Conservation (phyloP, 2,888 invertebrate species). For the Melipona beecheii region DNA sequence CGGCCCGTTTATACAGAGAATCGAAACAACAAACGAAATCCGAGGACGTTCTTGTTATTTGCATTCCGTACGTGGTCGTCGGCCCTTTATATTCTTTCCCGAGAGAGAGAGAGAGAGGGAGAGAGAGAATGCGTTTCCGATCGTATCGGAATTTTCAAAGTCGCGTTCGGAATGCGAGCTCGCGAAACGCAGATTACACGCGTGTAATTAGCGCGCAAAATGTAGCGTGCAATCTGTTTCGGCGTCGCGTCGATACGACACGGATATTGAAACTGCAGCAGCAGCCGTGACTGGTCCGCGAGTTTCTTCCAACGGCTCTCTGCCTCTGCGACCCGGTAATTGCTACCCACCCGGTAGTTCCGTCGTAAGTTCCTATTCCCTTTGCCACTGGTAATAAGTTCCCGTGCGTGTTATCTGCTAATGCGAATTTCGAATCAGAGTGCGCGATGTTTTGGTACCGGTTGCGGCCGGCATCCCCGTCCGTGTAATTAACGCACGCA, state of each 20-base stretch:
- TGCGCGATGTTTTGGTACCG: not conserved
- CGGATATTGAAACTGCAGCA: slow-evolving; percentile 19
- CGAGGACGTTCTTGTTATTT: not conserved
- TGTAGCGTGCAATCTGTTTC: slow-evolving; percentile 12
- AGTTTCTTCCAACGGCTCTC: slow-evolving; percentile 24
- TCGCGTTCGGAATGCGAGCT: not conserved
- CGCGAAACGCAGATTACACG: not conserved
- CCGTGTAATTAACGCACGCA: not conserved
- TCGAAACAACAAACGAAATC: slow-evolving; percentile 7
- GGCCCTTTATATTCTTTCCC: not conserved
- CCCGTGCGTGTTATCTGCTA: slow-evolving; percentile 1
- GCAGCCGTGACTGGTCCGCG: not conserved
- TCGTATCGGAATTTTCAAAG: slow-evolving; percentile 22
- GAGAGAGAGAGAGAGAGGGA: too few species aligned
- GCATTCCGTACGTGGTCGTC: not conserved
- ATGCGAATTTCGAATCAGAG: slow-evolving; percentile 3
- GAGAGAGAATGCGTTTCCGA: too few species aligned
- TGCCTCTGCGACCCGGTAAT: not conserved
- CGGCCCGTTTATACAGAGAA: not conserved
- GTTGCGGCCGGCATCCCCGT: not conserved
- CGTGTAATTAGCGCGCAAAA: slow-evolving; percentile 29
- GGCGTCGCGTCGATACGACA: not conserved
- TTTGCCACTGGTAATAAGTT: slow-evolving; percentile 2
- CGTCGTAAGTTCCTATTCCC: not conserved
- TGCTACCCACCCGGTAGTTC: not conserved